Percentiles rank a stretch among this genome's conserved stretches.
Conservation (phyloP, 1,140 invertebrate genomes). For the Rhagoletis pomonella region DNA sequence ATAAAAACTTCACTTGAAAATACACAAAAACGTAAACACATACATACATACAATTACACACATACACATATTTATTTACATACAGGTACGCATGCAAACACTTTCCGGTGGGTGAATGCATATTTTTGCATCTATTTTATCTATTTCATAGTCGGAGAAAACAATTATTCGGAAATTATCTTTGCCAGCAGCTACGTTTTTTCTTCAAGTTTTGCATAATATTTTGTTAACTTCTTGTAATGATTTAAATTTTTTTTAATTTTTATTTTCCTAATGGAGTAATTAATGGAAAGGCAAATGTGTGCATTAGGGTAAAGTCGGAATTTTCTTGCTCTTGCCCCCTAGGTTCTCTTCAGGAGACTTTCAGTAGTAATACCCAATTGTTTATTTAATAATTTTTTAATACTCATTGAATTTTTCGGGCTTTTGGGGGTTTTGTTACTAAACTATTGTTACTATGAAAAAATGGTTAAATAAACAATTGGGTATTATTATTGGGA, state of each 20-base stretch:
- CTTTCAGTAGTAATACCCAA: too few species aligned
- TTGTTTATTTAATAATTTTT: too few species aligned
- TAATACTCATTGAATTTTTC: too few species aligned
- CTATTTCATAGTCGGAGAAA: slow-evolving; percentile 23
- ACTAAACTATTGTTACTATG: too few species aligned
- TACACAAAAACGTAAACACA: background rate
- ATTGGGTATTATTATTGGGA: too few species aligned
- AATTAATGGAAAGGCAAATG: background rate
- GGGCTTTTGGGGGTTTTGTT: too few species aligned
- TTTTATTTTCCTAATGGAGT: background rate
- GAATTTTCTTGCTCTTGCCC: too few species aligned
- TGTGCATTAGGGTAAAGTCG: background rate
- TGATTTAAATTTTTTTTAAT: background rate
- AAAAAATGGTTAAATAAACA: too few species aligned
- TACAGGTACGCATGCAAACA: slow-evolving; percentile 22
- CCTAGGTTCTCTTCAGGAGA: too few species aligned
- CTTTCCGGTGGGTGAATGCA: slow-evolving; percentile 37
- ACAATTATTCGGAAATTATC: slow-evolving; percentile 44
- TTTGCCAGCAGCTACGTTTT: background rate
- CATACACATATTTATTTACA: background rate
- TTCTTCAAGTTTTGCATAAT: background rate
- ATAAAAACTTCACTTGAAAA: background rate
- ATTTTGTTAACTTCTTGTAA: background rate
- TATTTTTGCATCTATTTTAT: slow-evolving; percentile 16
- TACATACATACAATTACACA: background rate